Evolutionary conservation across 2,113 vertebrate genomes (phyloP).

Genomic region (Salvelinus fontinalis): DNA sequence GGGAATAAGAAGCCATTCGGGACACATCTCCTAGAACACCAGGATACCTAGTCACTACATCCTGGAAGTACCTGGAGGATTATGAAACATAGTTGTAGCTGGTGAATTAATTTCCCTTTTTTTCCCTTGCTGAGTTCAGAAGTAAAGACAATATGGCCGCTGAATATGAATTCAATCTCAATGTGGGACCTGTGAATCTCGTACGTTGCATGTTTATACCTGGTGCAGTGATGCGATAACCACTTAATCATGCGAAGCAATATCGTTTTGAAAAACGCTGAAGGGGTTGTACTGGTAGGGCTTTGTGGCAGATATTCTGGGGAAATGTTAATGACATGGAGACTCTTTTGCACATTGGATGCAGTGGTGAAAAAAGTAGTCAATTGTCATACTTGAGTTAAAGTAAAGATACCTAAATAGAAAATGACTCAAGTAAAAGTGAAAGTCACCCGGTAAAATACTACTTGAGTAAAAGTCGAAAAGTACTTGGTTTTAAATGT

Average conservation of each 20-base stretch:
- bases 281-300: neutral
- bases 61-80: constrained; percentile 46
- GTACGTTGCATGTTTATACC: neutral
- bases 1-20: too few species aligned
- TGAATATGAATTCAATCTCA: constrained; percentile 42
- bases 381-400: too few species aligned
- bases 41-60: constrained; percentile 55
- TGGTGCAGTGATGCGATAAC: constrained; percentile 22
- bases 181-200: neutral
- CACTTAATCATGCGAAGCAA: constrained; percentile 29
- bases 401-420: too few species aligned
- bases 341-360: neutral
- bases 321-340: neutral
- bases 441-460: too few species aligned
- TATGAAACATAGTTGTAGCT: neutral
- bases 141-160: constrained; percentile 27
- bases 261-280: constrained; percentile 13
- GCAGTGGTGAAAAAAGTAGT: too few species aligned
- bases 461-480: too few species aligned
- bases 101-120: constrained; percentile 8
- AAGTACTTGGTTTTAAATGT: too few species aligned
- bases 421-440: too few species aligned
- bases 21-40: constrained; percentile 58
- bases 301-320: neutral
- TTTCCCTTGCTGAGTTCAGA: constrained; percentile 40